phyloP scores from a whole-genome alignment of 2,113 vertebrate species.

The Heterocephalus glaber region DNA sequence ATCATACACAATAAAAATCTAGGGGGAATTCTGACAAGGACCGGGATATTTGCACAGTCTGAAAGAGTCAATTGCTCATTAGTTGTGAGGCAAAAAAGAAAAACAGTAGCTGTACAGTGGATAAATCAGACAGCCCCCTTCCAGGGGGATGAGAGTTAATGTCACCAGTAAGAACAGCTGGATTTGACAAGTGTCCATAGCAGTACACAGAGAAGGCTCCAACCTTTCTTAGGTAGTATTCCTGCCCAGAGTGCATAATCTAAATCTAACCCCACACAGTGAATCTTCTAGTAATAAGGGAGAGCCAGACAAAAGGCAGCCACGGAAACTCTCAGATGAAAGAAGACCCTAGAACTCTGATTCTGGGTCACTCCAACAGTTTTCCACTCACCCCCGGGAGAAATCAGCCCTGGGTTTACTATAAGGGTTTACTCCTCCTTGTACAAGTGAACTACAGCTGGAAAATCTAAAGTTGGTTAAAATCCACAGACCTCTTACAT shows the following conservation, averaged over 20 bases:
- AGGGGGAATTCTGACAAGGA: background rate
- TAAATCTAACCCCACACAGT: background rate
- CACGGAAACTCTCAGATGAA: background rate
- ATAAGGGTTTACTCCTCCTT: background rate
- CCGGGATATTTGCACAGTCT: background rate
- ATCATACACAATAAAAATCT: background rate
- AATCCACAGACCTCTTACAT: background rate
- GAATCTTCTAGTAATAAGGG: background rate
- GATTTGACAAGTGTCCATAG: background rate
- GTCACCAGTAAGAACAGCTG: background rate
- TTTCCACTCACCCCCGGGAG: background rate
- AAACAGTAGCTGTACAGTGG: background rate
- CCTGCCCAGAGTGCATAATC: background rate
- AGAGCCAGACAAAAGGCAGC: background rate
- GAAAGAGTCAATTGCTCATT: background rate
- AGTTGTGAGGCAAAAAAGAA: background rate
- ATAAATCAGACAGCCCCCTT: background rate
- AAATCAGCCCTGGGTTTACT: background rate
- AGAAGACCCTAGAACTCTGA: background rate
- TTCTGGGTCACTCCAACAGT: background rate
- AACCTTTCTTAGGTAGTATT: background rate
- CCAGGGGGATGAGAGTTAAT: background rate
- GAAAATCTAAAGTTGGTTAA: background rate
- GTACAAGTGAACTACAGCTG: background rate
- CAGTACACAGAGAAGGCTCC: background rate